Evolutionary conservation across 2,797 vertebrate species (phyloP), one percentile per base, ranked within the genome.

Genomic region (Propithecus perrieri): DNA sequence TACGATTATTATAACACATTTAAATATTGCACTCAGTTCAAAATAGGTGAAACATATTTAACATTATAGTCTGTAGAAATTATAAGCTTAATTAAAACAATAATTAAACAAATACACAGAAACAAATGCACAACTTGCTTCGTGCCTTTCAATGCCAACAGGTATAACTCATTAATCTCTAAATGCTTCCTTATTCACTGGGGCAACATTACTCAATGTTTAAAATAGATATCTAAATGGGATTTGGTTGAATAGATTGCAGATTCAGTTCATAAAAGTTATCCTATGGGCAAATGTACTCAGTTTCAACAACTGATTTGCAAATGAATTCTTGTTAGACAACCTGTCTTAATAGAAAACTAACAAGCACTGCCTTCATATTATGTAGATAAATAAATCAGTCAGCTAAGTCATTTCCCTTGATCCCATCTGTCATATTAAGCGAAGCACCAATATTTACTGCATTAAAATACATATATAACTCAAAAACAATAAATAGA

Each of bases 91-190:
- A 96, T 93, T 83, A 94, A 81, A 72, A 84, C 24, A 96, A 81
- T 92, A 96, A 95, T 92, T 92, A 80, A 94, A 87, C 12, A 80
- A 90, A 87, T 89, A 17, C 75, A 91, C 24, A 89, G 38, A 91
- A 96, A 80, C n/a, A 93, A 84, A 78, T 50, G 7, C 53, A 50
- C 18, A 89, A 78, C 14, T 78, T 81, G 18, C 30, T 79, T 91
- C 43, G 93, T 15, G 15, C n/a, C 41, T 89, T 94, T 81, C 35
- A 80, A 1, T 59, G 55, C 55, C 63, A 94, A 91, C 15, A 71
- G 61, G 63, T 76, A 33, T 30, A 72, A 89, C 88, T 85, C 35
- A 72, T 46, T 75, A 78, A 38, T 95, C n/a, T 72, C 33, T 50
- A 81, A 50, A 59, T 65, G 38, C 35, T 72, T 41, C 57, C 12